Conservation (phyloP, 2,888 invertebrate genomes). For the Sinhomidia bicolor region DNA sequence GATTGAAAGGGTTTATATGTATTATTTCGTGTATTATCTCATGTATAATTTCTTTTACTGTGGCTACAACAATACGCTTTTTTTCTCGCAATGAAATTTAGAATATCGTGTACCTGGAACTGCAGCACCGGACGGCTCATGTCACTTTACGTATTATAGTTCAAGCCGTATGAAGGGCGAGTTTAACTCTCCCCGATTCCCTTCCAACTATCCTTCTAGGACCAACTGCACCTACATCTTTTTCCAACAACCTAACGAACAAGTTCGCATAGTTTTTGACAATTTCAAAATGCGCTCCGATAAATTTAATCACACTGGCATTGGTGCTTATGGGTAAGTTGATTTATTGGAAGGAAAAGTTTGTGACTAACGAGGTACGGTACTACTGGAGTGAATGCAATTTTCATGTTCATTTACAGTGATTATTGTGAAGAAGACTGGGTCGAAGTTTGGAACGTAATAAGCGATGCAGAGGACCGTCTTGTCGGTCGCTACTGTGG, state of each 20-base stretch:
- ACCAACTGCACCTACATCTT: conserved; percentile 97
- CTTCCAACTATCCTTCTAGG: conserved; percentile 97
- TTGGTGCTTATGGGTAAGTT: conserved; percentile 87
- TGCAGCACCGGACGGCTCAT: conserved; percentile 93
- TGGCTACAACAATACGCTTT: too few species aligned
- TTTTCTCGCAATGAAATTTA: too few species aligned
- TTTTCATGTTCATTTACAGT: conserved; percentile 52
- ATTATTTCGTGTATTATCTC: too few species aligned
- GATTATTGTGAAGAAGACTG: conserved; percentile 93
- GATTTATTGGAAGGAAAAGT: background rate
- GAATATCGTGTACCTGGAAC: conserved; percentile 90
- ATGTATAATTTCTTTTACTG: too few species aligned
- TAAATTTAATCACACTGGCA: conserved; percentile 88
- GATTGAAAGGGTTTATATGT: too few species aligned
- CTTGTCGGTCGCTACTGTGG: conserved; percentile 96
- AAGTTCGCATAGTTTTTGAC: conserved; percentile 94
- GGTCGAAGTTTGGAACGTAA: conserved; percentile 96
- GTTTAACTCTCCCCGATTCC: conserved; percentile 97
- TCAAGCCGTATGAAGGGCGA: conserved; percentile 93
- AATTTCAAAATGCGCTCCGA: conserved; percentile 94
- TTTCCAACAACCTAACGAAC: conserved; percentile 90
- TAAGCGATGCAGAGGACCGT: conserved; percentile 90
- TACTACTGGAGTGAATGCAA: too few species aligned
- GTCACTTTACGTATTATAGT: conserved; percentile 95
- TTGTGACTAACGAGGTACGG: too few species aligned